phyloP scores from a whole-genome alignment of 2,113 vertebrate genomes.

The Sinocyclocheilus grahami region DNA sequence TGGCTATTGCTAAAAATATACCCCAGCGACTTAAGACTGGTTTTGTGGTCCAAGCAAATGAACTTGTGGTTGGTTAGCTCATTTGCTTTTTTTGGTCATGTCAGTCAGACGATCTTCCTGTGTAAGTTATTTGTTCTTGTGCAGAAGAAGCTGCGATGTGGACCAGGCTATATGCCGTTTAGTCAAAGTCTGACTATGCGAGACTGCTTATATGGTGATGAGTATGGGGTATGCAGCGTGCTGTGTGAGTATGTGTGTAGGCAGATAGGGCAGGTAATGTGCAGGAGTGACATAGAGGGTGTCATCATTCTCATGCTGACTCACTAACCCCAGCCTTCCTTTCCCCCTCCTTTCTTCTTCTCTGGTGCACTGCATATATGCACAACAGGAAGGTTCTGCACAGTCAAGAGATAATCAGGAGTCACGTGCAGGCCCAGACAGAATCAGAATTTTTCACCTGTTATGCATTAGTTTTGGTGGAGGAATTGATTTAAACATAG shows the following conservation, averaged over 20 bases:
- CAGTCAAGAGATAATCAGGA: conserved; percentile 30
- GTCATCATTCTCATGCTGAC: conserved; percentile 63
- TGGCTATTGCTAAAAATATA: no score
- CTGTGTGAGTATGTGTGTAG: conserved; percentile 32
- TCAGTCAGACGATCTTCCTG: not conserved
- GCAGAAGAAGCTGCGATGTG: not conserved
- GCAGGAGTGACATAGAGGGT: conserved; percentile 44
- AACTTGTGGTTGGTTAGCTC: not conserved
- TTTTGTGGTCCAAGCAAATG: not conserved
- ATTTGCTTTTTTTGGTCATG: no score
- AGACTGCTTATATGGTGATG: conserved; percentile 38
- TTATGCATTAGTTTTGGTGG: not conserved
- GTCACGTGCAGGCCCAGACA: conserved; percentile 20
- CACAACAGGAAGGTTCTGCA: conserved; percentile 50
- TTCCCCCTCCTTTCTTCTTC: conserved; percentile 29
- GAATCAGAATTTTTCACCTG: not conserved
- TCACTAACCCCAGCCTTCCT: conserved; percentile 65
- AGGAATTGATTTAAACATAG: not conserved
- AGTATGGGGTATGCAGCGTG: conserved; percentile 11
- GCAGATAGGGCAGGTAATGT: conserved; percentile 26
- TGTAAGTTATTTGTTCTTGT: not conserved
- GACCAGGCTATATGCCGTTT: not conserved
- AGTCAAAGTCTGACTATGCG: conserved; percentile 21
- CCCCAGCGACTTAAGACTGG: no score
- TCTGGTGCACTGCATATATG: conserved; percentile 21